These are phyloP conservation scores for Cavia aperea DNA, from an alignment of 2,113 vertebrate species.

Conservation along the genomic window DNA sequence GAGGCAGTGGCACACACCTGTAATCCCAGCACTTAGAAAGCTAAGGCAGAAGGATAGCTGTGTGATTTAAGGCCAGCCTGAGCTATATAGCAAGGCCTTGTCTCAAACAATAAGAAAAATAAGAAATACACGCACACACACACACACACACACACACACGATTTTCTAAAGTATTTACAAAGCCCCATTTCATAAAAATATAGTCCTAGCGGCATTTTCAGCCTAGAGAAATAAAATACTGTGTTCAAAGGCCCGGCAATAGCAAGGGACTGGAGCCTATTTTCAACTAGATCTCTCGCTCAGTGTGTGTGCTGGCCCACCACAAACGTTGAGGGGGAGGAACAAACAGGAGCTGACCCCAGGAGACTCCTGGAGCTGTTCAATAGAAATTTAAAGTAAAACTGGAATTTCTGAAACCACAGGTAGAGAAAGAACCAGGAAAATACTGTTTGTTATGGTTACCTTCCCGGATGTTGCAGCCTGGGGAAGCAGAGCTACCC, in stretches of 20 bases:
- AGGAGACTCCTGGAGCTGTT: background rate
- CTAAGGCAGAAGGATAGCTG: background rate
- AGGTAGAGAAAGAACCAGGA: slow-evolving; percentile 26
- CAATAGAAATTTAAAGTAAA: background rate
- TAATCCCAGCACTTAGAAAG: background rate
- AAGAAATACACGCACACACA: background rate
- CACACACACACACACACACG: too few relatives aligned
- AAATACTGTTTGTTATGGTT: slow-evolving; percentile 39
- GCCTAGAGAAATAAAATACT: background rate
- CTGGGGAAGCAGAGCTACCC: background rate
- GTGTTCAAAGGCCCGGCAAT: background rate
- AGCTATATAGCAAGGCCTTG: background rate
- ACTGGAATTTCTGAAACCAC: slow-evolving; percentile 29
- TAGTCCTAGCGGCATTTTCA: background rate
- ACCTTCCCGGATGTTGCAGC: background rate
- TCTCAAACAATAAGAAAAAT: background rate
- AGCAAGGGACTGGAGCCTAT: background rate
- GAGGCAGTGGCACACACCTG: background rate
- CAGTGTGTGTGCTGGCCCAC: background rate
- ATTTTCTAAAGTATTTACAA: slow-evolving; percentile 9
- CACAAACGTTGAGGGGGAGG: background rate
- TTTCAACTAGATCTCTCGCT: background rate
- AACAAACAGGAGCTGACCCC: background rate
- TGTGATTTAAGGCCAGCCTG: background rate
- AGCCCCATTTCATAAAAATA: background rate